Base-by-base conservation (phyloP, 2,113 vertebrate genomes). In the Setophaga coronata region DNA sequence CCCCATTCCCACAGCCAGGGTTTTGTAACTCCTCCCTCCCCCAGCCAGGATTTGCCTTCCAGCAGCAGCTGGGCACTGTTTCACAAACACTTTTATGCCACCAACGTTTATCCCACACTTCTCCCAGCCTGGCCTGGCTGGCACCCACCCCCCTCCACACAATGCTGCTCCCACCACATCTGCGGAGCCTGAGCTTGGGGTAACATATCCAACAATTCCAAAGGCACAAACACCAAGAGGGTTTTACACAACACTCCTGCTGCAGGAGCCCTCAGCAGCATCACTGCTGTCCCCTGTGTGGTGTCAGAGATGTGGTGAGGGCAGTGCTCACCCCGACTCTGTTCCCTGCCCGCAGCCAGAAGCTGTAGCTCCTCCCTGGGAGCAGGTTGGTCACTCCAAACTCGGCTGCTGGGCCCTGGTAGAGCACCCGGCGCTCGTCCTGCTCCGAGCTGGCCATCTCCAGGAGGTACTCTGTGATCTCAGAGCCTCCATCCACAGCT, bases 301-400 rank as follows among this genome's bases (percentile, higher is more conserved):
- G 19, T 9, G 6, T 2, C 16, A 60, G 5, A 5, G 24, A 5
- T 28, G 45, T 34, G 5, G 0, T 9, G 16, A 69, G 69, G 4
- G 53, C 50, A 64, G 62, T 19, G 43, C 56, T 87, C 93, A 98
- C 97, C 97, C 98, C 97, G 5, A 97, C 96, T 96, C 76, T 97
- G 34, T 98, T 98, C 71, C 93, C 96, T 38, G 98, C 97, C 84
- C 97, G 97, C 33, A 98, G 96, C 97, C 97, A 98, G 96, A 98
- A 98, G 96, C 93, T 86, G 33, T 98, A 98, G 0, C 81, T 93
- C 66, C 96, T 97, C 47, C 98, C 98, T 26, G 98, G 98, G 40
- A 98, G 97, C 18, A 98, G 97, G 48, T 64, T 97, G 83, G 70
- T 95, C 60, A 98, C 97, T 24, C 62, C 94, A 51, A 53, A 97